Percentiles rank a stretch among this genome's conserved stretches.
These are phyloP conservation scores for Arenicola marina DNA, from an alignment of 2,888 invertebrate species.

Conservation along the genomic window DNA sequence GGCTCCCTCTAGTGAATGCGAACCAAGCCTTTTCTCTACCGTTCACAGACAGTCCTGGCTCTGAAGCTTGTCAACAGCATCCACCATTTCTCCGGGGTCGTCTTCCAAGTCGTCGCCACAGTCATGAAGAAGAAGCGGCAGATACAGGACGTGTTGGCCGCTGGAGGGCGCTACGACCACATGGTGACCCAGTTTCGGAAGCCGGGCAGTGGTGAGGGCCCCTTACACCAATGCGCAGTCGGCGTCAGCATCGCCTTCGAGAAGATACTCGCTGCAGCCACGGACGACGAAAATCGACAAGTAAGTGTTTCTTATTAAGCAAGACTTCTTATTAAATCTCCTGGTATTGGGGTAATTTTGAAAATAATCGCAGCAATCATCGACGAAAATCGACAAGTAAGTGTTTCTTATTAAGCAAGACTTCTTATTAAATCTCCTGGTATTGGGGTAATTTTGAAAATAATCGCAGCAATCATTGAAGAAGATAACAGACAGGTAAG, in stretches of 20 bases:
- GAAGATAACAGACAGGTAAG: too few relatives aligned
- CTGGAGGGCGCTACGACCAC: conserved; percentile 87
- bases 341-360: too few relatives aligned
- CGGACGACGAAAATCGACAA: conserved; percentile 37
- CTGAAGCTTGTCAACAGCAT: conserved; percentile 69
- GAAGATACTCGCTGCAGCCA: conserved; percentile 70
- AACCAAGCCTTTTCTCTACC: too few relatives aligned
- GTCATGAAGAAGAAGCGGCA: conserved; percentile 63
- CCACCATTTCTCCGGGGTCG: conserved; percentile 71
- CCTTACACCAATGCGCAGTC: conserved; percentile 67
- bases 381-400: conserved; percentile 1
- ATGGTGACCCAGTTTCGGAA: conserved; percentile 66
- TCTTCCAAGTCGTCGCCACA: conserved; percentile 72
- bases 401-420: background rate
- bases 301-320: background rate
- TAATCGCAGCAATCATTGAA: too few relatives aligned
- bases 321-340: too few relatives aligned
- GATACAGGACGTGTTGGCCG: conserved; percentile 75
- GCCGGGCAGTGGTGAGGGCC: conserved; percentile 7
- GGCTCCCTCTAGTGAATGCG: too few relatives aligned
- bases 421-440: too few relatives aligned
- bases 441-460: too few relatives aligned
- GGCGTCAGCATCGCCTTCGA: conserved; percentile 87
- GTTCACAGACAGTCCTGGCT: conserved; percentile 68
- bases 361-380: conserved; percentile 69